Conservation (phyloP, 2,888 invertebrate genomes). For the Mesodorylaimus sp. region DNA sequence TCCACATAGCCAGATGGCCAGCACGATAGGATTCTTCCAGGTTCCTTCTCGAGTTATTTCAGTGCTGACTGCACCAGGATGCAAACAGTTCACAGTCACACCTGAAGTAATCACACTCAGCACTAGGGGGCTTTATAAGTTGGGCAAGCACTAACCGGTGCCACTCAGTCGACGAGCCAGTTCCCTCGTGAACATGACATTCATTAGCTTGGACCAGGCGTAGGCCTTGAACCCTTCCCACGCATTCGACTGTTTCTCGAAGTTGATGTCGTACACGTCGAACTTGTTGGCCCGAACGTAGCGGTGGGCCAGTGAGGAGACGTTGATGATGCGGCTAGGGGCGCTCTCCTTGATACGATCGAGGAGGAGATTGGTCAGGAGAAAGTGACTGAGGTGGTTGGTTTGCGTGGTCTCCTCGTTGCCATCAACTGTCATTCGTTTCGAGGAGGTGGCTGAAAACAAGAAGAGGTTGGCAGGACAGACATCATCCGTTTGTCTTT, state of each 20-base stretch:
- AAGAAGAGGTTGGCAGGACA: no score
- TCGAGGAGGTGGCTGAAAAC: no score
- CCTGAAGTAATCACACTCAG: no score
- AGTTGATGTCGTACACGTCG: not conserved
- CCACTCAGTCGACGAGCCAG: conserved; percentile 16
- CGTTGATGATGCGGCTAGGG: not conserved
- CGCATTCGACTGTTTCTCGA: not conserved
- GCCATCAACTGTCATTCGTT: no score
- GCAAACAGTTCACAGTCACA: conserved; percentile 10
- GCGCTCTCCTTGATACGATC: not conserved
- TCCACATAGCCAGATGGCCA: not conserved
- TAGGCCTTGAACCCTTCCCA: no score
- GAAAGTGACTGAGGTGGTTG: no score
- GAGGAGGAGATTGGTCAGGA: no score
- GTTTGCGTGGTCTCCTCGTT: no score
- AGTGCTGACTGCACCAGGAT: conserved; percentile 11
- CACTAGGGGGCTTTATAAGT: no score
- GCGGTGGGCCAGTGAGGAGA: not conserved
- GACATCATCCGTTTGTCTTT: no score
- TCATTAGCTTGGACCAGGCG: not conserved
- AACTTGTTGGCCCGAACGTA: not conserved
- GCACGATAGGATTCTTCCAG: not conserved
- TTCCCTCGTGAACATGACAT: not conserved
- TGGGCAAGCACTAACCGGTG: conserved; percentile 1
- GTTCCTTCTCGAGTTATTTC: conserved; percentile 5